phyloP scores from a whole-genome alignment of 2,888 invertebrate species.

The Tetrapedia diversipes region DNA sequence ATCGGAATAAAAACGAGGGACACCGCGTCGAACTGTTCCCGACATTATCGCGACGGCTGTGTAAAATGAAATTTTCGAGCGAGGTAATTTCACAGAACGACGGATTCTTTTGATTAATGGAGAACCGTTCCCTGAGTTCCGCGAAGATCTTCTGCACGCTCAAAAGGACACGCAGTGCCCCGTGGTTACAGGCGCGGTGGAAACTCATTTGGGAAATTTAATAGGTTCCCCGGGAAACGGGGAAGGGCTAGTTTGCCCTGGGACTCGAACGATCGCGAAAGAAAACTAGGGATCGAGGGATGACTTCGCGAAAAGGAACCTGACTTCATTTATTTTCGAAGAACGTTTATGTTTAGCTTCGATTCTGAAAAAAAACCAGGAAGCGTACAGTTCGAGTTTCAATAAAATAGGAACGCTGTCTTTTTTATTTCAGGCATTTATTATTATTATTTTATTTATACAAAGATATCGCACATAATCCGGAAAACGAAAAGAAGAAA shows the following conservation, averaged over 20 bases:
- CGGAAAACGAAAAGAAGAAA: too few species aligned
- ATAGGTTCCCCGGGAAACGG: slow-evolving; percentile 32
- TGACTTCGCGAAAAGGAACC: neutral
- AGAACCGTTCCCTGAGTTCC: slow-evolving; percentile 11
- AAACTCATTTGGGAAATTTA: slow-evolving; percentile 48
- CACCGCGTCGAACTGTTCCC: neutral
- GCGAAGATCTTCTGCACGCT: slow-evolving; percentile 20
- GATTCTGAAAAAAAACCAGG: too few species aligned
- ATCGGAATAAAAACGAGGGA: slow-evolving; percentile 10
- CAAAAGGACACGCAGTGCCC: slow-evolving; percentile 26
- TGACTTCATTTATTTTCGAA: neutral
- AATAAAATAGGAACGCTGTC: too few species aligned
- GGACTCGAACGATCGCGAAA: slow-evolving; percentile 11
- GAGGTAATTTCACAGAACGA: slow-evolving; percentile 46
- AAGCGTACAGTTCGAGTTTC: too few species aligned
- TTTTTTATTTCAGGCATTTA: too few species aligned
- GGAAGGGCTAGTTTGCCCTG: slow-evolving; percentile 9
- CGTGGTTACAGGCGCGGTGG: slow-evolving; percentile 24
- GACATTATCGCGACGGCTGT: slow-evolving; percentile 17
- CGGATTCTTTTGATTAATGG: slow-evolving; percentile 47
- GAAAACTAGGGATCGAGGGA: neutral
- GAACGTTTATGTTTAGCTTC: neutral
- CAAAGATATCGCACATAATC: too few species aligned
- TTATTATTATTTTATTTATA: too few species aligned
- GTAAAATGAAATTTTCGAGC: slow-evolving; percentile 44